A percentile compares a stretch with the other conserved stretches of the same genome.
phyloP scores from a whole-genome alignment of 2,113 vertebrate species.

The Psephotus haematonotus region DNA sequence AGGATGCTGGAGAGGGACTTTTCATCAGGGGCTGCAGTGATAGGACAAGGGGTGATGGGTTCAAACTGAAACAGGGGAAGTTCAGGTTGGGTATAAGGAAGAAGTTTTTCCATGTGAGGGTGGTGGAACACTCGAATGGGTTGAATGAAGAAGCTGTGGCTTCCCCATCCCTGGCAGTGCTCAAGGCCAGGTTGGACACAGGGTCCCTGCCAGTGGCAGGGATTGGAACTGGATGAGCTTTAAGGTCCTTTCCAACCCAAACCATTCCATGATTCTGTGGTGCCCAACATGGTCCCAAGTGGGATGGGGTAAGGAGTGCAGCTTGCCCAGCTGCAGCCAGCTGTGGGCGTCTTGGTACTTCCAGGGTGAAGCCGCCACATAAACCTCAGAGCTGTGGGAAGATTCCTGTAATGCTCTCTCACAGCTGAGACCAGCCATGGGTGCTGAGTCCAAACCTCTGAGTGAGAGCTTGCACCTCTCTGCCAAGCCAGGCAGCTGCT shows the following conservation, averaged over 20 bases:
- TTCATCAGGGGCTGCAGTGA: too few species aligned
- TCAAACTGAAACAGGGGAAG: too few species aligned
- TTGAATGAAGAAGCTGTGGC: too few species aligned
- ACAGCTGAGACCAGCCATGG: rapidly evolving
- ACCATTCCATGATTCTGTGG: neutral
- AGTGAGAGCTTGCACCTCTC: neutral
- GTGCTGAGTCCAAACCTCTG: neutral
- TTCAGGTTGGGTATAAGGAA: too few species aligned
- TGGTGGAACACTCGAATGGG: too few species aligned
- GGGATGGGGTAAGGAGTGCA: neutral
- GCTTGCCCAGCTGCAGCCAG: too few species aligned
- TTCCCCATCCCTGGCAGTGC: too few species aligned
- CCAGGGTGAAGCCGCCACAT: neutral
- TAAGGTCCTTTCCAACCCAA: neutral
- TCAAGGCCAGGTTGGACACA: too few species aligned
- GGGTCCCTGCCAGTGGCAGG: neutral
- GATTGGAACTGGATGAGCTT: neutral
- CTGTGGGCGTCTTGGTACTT: neutral
- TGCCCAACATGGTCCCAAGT: neutral
- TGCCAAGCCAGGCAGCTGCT: neutral
- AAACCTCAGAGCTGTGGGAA: neutral
- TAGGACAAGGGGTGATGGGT: too few species aligned
- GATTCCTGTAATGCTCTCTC: neutral
- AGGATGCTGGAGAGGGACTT: too few species aligned
- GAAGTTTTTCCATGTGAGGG: too few species aligned